phyloP scores from a whole-genome alignment of 2,888 invertebrate genomes.

The Trissonchulus sp. region DNA sequence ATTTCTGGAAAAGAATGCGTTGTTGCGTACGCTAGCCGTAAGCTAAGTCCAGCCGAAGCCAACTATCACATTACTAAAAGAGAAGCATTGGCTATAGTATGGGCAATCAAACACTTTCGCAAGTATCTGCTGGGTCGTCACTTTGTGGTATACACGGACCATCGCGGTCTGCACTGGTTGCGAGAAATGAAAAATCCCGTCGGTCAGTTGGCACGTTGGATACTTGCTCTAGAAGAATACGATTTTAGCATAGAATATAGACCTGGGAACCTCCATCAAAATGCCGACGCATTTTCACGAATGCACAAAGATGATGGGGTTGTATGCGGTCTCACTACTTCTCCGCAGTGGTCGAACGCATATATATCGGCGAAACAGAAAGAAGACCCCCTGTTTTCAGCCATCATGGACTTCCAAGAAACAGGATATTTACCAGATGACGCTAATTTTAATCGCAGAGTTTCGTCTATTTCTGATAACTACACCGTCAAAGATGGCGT shows the following conservation, averaged over 20 bases:
- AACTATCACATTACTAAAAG: background rate
- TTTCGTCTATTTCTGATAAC: too few species aligned
- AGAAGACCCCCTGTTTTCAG: too few species aligned
- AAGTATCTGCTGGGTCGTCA: background rate
- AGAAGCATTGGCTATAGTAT: background rate
- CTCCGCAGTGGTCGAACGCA: too few species aligned
- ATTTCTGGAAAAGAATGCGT: background rate
- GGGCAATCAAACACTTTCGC: background rate
- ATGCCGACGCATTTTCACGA: constrained; percentile 17
- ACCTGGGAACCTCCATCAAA: background rate
- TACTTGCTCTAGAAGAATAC: background rate
- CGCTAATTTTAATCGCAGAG: too few species aligned
- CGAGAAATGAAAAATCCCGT: background rate
- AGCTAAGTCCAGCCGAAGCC: background rate
- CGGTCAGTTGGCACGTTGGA: background rate
- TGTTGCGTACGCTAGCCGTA: constrained; percentile 4
- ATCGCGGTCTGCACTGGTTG: background rate
- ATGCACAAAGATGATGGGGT: too few species aligned
- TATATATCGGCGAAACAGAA: too few species aligned
- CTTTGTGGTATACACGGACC: constrained; percentile 1
- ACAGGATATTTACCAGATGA: too few species aligned
- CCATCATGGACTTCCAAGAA: too few species aligned
- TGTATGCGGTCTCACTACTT: too few species aligned
- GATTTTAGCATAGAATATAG: background rate
- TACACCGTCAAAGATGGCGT: too few species aligned